Evolutionary conservation across 2,888 invertebrate species (phyloP).

Genomic region (Scaptomyza reducta): DNA sequence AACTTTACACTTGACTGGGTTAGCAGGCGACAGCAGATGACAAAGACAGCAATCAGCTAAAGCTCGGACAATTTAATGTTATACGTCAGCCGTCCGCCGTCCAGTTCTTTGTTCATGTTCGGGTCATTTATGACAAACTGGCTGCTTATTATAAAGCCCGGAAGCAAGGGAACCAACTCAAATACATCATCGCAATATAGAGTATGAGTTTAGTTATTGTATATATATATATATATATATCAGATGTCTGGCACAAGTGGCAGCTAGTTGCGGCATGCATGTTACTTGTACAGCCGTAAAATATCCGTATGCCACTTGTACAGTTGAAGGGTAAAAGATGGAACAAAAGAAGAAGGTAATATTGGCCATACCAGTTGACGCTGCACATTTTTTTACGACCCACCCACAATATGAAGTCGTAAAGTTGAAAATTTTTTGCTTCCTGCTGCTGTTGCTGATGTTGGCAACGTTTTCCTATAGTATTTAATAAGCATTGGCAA

Average conservation of each 20-base stretch:
- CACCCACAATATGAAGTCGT: conserved; percentile 80
- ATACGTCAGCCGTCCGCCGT: conserved; percentile 12
- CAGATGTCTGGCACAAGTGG: conserved; percentile 65
- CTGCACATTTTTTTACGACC: conserved; percentile 77
- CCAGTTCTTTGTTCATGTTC: conserved; percentile 41
- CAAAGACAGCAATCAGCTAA: conserved; percentile 42
- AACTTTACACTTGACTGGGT: conserved; percentile 62
- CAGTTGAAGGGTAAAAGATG: background rate
- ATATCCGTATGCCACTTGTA: conserved; percentile 48
- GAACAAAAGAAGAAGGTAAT: background rate
- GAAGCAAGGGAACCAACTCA: conserved; percentile 20
- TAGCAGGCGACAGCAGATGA: conserved; percentile 42
- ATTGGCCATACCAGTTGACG: conserved; percentile 53
- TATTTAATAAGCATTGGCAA: conserved; percentile 74
- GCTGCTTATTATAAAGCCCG: conserved; percentile 56
- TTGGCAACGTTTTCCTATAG: conserved; percentile 60
- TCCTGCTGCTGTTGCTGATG: conserved; percentile 59
- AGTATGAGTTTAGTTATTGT: background rate
- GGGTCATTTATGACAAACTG: conserved; percentile 70
- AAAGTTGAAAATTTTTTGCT: conserved; percentile 74
- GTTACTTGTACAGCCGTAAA: conserved; percentile 51
- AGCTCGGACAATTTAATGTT: conserved; percentile 52
- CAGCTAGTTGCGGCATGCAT: conserved; percentile 61
- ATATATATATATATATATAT: conserved; percentile 20
- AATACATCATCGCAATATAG: conserved; percentile 53